Base-by-base conservation (phyloP, 1,140 invertebrate species). In the Mercenaria mercenaria region DNA sequence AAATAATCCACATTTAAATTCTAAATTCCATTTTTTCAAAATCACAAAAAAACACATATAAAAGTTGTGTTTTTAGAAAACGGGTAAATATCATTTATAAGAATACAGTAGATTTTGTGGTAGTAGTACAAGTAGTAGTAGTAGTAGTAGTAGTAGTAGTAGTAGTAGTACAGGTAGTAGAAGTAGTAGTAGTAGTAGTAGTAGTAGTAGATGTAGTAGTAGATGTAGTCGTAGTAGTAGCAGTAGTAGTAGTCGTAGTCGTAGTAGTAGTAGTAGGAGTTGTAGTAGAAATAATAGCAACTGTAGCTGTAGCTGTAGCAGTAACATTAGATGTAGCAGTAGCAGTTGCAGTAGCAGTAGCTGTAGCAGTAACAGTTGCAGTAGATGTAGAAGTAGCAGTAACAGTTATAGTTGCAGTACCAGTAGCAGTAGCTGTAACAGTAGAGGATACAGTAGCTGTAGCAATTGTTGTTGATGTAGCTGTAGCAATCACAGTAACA, bases 261-360 rank as follows among this genome's bases (percentile, higher is more conserved):
- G n/a, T n/a, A n/a, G n/a, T n/a, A n/a, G n/a, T n/a, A n/a, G n/a
- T n/a, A n/a, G n/a, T n/a, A n/a, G n/a, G n/a, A n/a, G n/a, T n/a
- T n/a, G n/a, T n/a, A n/a, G 61, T 69, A 85, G 50, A 29, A 69
- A 0, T 29, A 85, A n/a, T 34, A 85, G 67, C 64, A 85, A 43
- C 34, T 37, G 43, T 47, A 85, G 47, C 37, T 20, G 82, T 85
- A 85, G 59, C 13, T 39, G 37, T 72, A 69, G 37, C 52, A 85
- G 41, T 72, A 85, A 34, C 32, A 85, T 34, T 72, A 67, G 23
- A n/a, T 72, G 64, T 15, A 23, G 37, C 23, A 52, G 37, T 50
- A 69, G 76, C 72, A 67, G 56, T n/a, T 67, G 74, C 41, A 81
- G 37, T 26, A 88, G 32, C 43, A 81, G 74, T 81, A 67, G 56